These are phyloP conservation scores for Dryocosmus kuriphilus DNA, from an alignment of 2,888 invertebrate species.

Conservation along the genomic window DNA sequence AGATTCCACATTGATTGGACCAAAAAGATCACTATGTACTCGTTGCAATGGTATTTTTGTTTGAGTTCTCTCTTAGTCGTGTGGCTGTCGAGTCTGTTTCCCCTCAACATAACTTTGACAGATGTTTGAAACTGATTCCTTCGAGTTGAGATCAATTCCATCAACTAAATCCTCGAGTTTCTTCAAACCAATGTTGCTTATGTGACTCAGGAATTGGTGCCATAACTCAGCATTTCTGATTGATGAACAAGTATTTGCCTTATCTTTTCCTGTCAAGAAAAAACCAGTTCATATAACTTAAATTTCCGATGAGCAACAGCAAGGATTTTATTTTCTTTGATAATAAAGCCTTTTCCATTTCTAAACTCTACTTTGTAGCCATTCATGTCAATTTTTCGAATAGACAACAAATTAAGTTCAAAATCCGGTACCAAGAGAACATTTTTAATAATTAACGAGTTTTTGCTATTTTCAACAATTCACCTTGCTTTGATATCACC, in stretches of 20 bases:
- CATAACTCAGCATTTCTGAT: constrained; percentile 42
- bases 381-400: constrained; percentile 58
- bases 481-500: constrained; percentile 41
- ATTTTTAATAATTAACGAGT: constrained; percentile 52
- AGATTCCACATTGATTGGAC: constrained; percentile 57
- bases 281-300: constrained; percentile 42
- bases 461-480: constrained; percentile 18
- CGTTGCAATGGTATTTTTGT: constrained; percentile 51
- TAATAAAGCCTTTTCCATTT: constrained; percentile 52
- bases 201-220: constrained; percentile 54
- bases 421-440: constrained; percentile 55
- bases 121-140: constrained; percentile 25
- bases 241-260: constrained; percentile 20
- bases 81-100: constrained; percentile 49
- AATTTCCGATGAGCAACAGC: constrained; percentile 49
- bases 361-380: no score
- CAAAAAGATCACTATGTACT: constrained; percentile 58
- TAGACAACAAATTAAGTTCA: constrained; percentile 57
- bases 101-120: constrained; percentile 54
- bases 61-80: constrained; percentile 44
- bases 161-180: constrained; percentile 37
- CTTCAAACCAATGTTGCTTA: constrained; percentile 46
- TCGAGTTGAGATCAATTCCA: constrained; percentile 42
- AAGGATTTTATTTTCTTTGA: constrained; percentile 48
- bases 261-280: constrained; percentile 10